Base-by-base conservation (phyloP, 2,113 vertebrate genomes). In the Hirundichthys speculiger region DNA sequence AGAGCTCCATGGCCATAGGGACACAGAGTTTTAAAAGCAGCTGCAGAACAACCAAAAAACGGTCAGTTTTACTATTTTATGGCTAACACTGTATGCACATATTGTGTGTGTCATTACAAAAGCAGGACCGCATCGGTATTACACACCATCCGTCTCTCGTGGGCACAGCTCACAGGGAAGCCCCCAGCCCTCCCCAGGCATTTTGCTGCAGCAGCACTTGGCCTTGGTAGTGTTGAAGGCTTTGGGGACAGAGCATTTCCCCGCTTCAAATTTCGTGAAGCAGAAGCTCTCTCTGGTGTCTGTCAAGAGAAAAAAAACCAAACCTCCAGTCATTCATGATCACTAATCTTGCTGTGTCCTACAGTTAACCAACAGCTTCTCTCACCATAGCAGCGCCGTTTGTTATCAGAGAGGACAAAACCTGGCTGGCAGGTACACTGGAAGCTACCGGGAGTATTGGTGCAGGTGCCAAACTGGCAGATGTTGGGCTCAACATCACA, bases 101-200 rank as follows among this genome's bases (percentile, higher is more conserved):
- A n/a, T n/a, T n/a, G 3, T 16, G 12, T 59, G 34, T 53, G 11
- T 54, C 20, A n/a, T 18, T 10, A 11, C 2, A 19, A 46, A 53
- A 3, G 45, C 18, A 14, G 42, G 25, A 55, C 47, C 27, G 21
- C 56, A 52, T 63, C 4, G 41, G 50, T 6, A 11, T 20, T 54
- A 48, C 94, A 78, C 72, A 98, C 96, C 94, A 0, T 96, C 95
- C 0, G 64, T 93, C 27, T 95, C 93, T 51, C 92, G 90, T 0
- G 97, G 97, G 62, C 96, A 97, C 65, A 98, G 94, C 77, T 99
- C 95, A 1, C 97, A 98, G n/a, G 97, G 96, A 13, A 96, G 93
- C 0, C 95, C 95, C 97, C 96, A 98, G 14, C 96, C 97, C 75
- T 97, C 95, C 0, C 96, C 96, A 0, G 96, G 94, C 94, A 95